Evolutionary conservation across 2,888 invertebrate genomes (phyloP).

Genomic region (Dryobota labecula): DNA sequence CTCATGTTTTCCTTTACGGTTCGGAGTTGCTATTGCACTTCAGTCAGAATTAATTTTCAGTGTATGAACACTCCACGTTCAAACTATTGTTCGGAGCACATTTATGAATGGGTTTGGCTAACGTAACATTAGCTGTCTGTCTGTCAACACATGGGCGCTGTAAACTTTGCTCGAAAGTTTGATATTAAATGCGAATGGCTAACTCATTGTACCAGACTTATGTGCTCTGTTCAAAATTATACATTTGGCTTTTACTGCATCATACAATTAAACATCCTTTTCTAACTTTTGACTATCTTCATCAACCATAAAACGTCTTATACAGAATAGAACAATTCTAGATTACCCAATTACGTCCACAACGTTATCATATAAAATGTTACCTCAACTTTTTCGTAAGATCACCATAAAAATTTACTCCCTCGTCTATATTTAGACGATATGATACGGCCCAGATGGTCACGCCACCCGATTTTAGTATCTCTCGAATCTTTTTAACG

Average conservation of each 20-base stretch:
- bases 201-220: conserved; percentile 22
- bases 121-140: conserved; percentile 52
- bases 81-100: conserved; percentile 36
- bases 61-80: conserved; percentile 34
- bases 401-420: conserved; percentile 84
- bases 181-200: conserved; percentile 45
- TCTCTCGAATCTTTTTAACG: conserved; percentile 85
- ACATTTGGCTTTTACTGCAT: neutral
- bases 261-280: neutral
- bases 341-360: conserved; percentile 58
- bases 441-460: conserved; percentile 89
- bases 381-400: conserved; percentile 79
- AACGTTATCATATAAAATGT: conserved; percentile 67
- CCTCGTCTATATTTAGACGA: conserved; percentile 86
- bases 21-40: conserved; percentile 43
- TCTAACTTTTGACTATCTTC: conserved; percentile 47
- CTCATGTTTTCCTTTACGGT: conserved; percentile 34
- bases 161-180: conserved; percentile 55
- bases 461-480: conserved; percentile 88
- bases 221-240: conserved; percentile 33
- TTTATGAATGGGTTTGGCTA: conserved; percentile 40
- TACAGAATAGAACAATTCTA: conserved; percentile 62
- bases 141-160: conserved; percentile 34
- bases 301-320: conserved; percentile 55
- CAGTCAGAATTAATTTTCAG: conserved; percentile 50